Conservation (phyloP, 92 coral and sea anemone species). For the Desmophyllum pertusum region DNA sequence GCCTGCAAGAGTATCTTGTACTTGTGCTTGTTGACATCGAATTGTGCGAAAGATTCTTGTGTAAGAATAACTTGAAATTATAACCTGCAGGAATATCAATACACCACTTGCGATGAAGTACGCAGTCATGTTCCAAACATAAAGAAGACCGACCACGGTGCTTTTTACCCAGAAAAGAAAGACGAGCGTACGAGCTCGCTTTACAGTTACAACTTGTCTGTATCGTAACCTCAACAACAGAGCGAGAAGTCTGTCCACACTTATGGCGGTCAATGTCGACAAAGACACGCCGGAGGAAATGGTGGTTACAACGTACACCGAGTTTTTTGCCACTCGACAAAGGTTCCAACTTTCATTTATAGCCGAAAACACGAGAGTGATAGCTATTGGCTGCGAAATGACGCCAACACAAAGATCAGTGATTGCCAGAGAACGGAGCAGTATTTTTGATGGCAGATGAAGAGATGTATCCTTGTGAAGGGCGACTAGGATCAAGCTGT, state of each 20-base stretch:
- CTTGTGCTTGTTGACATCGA: background rate
- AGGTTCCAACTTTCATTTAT: background rate
- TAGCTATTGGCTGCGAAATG: background rate
- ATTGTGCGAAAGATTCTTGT: conserved; percentile 3
- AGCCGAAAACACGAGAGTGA: background rate
- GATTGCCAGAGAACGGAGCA: background rate
- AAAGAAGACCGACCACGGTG: background rate
- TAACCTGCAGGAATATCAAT: background rate
- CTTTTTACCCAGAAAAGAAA: background rate
- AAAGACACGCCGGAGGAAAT: background rate
- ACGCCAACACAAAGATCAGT: conserved; percentile 15
- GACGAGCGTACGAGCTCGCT: background rate
- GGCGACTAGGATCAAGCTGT: conserved; percentile 7
- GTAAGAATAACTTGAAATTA: conserved; percentile 7
- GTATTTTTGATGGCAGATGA: background rate
- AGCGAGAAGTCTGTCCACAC: background rate
- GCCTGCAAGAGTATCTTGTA: background rate
- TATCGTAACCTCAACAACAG: background rate
- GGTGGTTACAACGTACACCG: background rate
- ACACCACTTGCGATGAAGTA: background rate
- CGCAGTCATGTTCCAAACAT: background rate
- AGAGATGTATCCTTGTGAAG: background rate
- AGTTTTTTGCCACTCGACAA: background rate
- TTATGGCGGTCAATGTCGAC: background rate
- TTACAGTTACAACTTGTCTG: background rate